A percentile compares a stretch with the other conserved stretches of the same genome.
Conservation (phyloP, 2,113 vertebrate genomes). For the Nothobranchius furzeri region DNA sequence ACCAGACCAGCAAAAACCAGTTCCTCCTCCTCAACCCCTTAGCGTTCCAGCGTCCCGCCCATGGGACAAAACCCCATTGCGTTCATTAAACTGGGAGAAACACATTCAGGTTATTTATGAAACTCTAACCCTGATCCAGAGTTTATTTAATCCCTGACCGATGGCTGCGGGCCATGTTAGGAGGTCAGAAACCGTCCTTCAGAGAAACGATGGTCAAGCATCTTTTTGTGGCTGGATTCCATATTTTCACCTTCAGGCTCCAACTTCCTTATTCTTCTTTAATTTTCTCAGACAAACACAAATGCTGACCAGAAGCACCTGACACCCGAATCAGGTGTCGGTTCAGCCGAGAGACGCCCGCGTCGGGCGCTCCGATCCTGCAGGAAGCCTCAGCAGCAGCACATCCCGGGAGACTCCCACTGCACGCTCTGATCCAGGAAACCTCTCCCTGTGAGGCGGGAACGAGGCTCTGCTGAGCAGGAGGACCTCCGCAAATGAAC, state of each 20-base stretch:
- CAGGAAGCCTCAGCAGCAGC: slow-evolving; percentile 26
- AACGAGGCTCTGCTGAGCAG: slow-evolving; percentile 20
- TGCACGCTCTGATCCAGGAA: slow-evolving; percentile 36
- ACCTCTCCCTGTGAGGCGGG: slow-evolving; percentile 46
- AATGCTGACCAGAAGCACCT: neutral
- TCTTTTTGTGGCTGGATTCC: rapidly evolving
- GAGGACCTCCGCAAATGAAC: slow-evolving; percentile 58
- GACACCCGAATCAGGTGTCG: neutral
- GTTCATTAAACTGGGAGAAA: neutral
- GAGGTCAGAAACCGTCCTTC: neutral
- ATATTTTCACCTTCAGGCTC: neutral
- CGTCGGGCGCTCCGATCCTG: slow-evolving; percentile 21
- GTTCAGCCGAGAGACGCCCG: slow-evolving; percentile 6
- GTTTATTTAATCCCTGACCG: neutral
- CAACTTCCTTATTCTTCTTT: neutral
- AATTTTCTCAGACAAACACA: neutral
- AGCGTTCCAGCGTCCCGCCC: too few relatives aligned
- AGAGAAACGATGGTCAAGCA: neutral
- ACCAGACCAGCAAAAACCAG: neutral
- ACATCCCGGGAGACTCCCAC: slow-evolving; percentile 41
- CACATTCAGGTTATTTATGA: slow-evolving; percentile 1
- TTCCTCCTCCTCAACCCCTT: neutral
- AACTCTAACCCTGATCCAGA: neutral
- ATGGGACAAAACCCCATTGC: too few relatives aligned
- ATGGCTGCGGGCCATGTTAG: slow-evolving; percentile 4